Conservation (phyloP, 2,113 vertebrate genomes). For the Aleadryas rufinucha region DNA sequence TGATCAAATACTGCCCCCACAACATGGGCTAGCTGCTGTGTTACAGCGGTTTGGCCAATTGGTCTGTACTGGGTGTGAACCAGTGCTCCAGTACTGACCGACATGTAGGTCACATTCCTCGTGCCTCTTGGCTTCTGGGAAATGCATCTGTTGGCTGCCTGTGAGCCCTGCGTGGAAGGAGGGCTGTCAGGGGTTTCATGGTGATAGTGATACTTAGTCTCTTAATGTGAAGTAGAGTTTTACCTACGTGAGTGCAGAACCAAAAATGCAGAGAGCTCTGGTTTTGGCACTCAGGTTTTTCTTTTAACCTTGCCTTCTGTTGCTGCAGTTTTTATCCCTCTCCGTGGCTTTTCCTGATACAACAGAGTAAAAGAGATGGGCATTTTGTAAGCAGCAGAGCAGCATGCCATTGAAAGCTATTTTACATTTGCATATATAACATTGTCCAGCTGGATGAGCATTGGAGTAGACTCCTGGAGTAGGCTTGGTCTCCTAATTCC, state of each 20-base stretch:
- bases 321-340: background rate
- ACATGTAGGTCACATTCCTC: fast-evolving
- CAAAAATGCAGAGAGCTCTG: background rate
- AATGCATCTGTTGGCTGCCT: background rate
- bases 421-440: background rate
- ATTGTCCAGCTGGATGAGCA: background rate
- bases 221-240: background rate
- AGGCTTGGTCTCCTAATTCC: background rate
- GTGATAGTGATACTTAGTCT: background rate
- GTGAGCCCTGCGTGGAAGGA: background rate
- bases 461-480: background rate
- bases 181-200: background rate
- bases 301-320: background rate
- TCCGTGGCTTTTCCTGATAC: background rate
- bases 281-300: background rate
- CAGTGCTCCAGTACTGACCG: background rate
- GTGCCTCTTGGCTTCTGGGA: background rate
- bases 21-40: fast-evolving
- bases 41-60: background rate
- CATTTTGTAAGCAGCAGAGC: background rate
- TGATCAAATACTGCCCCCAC: background rate
- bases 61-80: background rate
- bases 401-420: background rate
- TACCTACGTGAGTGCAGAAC: background rate
- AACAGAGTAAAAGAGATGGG: background rate